phyloP scores from a whole-genome alignment of 2,888 invertebrate genomes.

The Myathropa florea region DNA sequence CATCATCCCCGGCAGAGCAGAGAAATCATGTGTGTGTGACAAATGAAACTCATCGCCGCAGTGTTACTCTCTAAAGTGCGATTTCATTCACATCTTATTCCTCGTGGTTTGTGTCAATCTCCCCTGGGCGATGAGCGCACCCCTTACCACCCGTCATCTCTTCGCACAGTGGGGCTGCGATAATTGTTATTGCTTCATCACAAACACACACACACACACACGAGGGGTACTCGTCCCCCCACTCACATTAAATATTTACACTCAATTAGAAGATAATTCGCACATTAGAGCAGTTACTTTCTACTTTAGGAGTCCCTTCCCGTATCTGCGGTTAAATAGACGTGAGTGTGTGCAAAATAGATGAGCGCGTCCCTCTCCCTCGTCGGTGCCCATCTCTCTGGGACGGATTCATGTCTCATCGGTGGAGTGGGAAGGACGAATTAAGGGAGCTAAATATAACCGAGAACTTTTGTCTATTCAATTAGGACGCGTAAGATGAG shows the following conservation, averaged over 20 bases:
- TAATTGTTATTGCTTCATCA: constrained; percentile 52
- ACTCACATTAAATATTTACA: constrained; percentile 61
- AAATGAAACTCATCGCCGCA: constrained; percentile 16
- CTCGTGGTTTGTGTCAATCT: background rate
- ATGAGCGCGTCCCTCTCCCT: constrained; percentile 19
- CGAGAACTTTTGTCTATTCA: constrained; percentile 46
- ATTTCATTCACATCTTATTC: background rate
- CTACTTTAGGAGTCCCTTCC: background rate
- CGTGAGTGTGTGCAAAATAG: constrained; percentile 38
- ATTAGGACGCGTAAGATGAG: constrained; percentile 48
- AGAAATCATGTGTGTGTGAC: background rate
- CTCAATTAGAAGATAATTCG: constrained; percentile 66
- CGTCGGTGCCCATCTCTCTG: background rate
- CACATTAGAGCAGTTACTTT: constrained; percentile 41
- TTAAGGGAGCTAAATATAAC: background rate
- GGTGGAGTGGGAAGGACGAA: background rate
- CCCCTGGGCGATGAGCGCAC: background rate
- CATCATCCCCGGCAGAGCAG: background rate
- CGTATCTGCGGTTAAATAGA: constrained; percentile 9
- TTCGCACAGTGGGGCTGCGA: background rate
- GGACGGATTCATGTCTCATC: constrained; percentile 13
- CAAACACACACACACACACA: background rate
- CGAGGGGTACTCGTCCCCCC: background rate
- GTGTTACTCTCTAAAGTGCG: constrained; percentile 2
- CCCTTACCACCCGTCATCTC: background rate